These are phyloP conservation scores for Pseudeuparius sepicola DNA, from an alignment of 2,888 invertebrate genomes.

Conservation along the genomic window DNA sequence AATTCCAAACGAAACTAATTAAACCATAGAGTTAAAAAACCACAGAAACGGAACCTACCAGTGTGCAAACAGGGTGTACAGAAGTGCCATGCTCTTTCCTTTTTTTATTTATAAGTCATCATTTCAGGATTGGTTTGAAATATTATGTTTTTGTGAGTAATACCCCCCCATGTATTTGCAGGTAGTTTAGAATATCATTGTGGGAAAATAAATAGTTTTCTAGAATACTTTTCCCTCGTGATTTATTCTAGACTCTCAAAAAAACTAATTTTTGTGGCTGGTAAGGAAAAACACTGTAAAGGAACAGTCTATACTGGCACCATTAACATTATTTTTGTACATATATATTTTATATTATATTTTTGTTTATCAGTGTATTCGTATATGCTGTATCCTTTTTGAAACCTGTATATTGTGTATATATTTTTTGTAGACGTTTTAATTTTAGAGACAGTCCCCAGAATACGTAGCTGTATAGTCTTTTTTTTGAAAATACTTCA, in stretches of 20 bases:
- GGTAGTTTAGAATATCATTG: slow-evolving; percentile 4
- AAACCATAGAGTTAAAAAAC: slow-evolving; percentile 17
- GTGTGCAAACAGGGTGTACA: too few relatives aligned
- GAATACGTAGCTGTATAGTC: too few relatives aligned
- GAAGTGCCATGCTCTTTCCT: slow-evolving; percentile 39
- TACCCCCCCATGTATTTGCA: too few relatives aligned
- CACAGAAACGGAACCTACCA: slow-evolving; percentile 38
- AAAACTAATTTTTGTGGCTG: too few relatives aligned
- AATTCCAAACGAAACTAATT: slow-evolving; percentile 20
- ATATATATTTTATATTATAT: slow-evolving; percentile 5
- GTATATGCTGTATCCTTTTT: slow-evolving; percentile 32
- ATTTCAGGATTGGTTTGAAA: slow-evolving; percentile 32
- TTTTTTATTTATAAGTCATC: slow-evolving; percentile 20
- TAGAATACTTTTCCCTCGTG: too few relatives aligned
- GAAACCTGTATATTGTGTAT: slow-evolving; percentile 34
- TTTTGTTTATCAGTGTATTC: slow-evolving; percentile 10
- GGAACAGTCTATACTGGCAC: too few relatives aligned
- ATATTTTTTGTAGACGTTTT: slow-evolving; percentile 32
- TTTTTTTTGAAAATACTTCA: too few relatives aligned
- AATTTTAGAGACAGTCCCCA: too few relatives aligned
- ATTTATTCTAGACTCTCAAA: too few relatives aligned
- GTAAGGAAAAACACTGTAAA: background rate
- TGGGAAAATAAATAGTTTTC: too few relatives aligned
- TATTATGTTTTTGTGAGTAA: slow-evolving; percentile 6
- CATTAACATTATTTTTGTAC: slow-evolving; percentile 6